Percentiles rank a stretch among this genome's conserved stretches.
phyloP scores from a whole-genome alignment of 1,140 invertebrate genomes.

The Drosophila orena region DNA sequence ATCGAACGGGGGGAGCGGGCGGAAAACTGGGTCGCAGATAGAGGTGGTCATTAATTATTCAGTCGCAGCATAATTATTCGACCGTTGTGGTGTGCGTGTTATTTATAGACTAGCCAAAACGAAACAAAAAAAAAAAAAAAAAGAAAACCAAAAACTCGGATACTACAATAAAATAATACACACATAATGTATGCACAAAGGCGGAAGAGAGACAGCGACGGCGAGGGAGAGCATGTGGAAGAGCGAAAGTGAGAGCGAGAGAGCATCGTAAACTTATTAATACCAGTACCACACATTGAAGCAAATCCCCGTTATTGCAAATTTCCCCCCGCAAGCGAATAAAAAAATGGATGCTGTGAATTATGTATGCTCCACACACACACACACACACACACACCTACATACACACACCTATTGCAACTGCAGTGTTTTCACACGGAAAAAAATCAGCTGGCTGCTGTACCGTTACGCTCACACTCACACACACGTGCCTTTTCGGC shows the following conservation, averaged over 20 bases:
- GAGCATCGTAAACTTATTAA: slow-evolving; percentile 43
- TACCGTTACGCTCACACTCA: slow-evolving; percentile 21
- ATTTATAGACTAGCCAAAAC: slow-evolving; percentile 47
- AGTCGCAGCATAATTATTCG: slow-evolving; percentile 47
- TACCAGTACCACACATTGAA: slow-evolving; percentile 28
- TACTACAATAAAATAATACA: slow-evolving; percentile 44
- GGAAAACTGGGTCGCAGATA: slow-evolving; percentile 41
- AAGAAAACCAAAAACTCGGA: slow-evolving; percentile 1
- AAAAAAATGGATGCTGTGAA: slow-evolving; percentile 28
- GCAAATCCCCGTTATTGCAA: neutral
- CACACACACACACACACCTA: neutral
- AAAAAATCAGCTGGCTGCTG: slow-evolving; percentile 41
- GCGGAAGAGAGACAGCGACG: neutral
- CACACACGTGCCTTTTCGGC: slow-evolving; percentile 17
- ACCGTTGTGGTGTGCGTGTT: slow-evolving; percentile 30
- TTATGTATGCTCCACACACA: slow-evolving; percentile 19
- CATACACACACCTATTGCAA: slow-evolving; percentile 7
- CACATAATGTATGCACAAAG: slow-evolving; percentile 27
- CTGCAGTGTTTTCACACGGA: slow-evolving; percentile 15
- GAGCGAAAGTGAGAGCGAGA: neutral
- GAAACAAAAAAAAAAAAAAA: slow-evolving; percentile 13
- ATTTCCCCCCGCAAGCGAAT: neutral
- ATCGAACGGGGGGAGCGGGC: slow-evolving; percentile 5
- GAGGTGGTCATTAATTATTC: slow-evolving; percentile 45
- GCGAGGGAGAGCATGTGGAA: neutral